Conservation (phyloP, 2,797 vertebrate genomes). For the Mergus octosetaceus region DNA sequence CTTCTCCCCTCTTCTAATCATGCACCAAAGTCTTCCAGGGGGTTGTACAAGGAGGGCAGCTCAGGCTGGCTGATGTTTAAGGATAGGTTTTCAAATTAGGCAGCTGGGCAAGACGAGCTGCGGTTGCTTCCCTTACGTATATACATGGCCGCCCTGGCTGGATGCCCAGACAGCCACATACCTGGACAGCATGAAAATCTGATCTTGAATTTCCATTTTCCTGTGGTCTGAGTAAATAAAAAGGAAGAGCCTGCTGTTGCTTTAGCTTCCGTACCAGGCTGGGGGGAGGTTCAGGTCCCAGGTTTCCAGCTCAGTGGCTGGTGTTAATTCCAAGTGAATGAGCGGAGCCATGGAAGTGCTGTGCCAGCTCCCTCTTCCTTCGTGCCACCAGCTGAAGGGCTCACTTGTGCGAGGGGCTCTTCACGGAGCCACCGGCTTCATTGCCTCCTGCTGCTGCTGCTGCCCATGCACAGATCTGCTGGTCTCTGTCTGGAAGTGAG, state of each 20-base stretch:
- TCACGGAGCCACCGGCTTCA: background rate
- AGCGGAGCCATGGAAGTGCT: background rate
- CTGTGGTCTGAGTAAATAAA: conserved; percentile 33
- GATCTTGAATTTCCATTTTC: background rate
- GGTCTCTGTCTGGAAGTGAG: background rate
- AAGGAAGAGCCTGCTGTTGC: conserved; percentile 8
- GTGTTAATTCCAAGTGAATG: background rate
- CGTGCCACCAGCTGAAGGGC: background rate
- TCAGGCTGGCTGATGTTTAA: conserved; percentile 35
- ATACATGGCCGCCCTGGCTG: background rate
- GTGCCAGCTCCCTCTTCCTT: conserved; percentile 20
- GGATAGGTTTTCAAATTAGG: background rate
- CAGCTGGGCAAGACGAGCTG: background rate
- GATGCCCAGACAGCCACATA: conserved; percentile 27
- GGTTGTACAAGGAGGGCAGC: conserved; percentile 11
- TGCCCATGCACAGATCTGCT: rapidly evolving
- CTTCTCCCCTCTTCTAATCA: conserved; percentile 25
- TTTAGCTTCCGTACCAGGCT: background rate
- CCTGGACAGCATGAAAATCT: conserved; percentile 35
- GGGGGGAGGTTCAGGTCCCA: background rate
- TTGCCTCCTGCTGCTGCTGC: background rate
- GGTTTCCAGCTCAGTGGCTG: conserved; percentile 32
- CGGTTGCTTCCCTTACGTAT: background rate
- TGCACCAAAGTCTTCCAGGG: conserved; percentile 17
- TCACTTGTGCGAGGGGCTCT: background rate